Percentiles rank a stretch among this genome's conserved stretches.
phyloP scores from a whole-genome alignment of 2,888 invertebrate species.

The Mactromeris polynyma region DNA sequence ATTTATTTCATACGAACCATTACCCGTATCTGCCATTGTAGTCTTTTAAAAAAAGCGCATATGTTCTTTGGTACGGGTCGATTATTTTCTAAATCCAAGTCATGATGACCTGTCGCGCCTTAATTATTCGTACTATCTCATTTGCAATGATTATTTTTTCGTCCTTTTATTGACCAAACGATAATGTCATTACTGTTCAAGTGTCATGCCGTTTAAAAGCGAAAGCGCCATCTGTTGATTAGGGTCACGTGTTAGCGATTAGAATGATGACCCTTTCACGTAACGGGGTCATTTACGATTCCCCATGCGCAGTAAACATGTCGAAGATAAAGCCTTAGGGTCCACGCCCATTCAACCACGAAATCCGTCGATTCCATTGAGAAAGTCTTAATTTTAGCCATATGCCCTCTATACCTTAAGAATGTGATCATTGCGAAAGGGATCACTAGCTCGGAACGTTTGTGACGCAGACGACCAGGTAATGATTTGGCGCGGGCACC shows the following conservation, averaged over 20 bases:
- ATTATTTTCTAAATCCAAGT: constrained; percentile 10
- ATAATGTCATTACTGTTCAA: constrained; percentile 50
- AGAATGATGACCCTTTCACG: constrained; percentile 61
- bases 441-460: not conserved
- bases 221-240: constrained; percentile 56
- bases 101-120: constrained; percentile 25
- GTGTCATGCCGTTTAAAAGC: constrained; percentile 40
- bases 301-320: constrained; percentile 31
- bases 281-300: constrained; percentile 49
- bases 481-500: constrained; percentile 47
- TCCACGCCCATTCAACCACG: constrained; percentile 24
- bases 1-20: constrained; percentile 29
- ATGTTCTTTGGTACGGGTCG: constrained; percentile 34
- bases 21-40: constrained; percentile 29
- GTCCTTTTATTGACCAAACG: constrained; percentile 22
- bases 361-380: constrained; percentile 22
- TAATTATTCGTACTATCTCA: constrained; percentile 27
- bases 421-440: constrained; percentile 10
- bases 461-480: constrained; percentile 38
- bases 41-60: constrained; percentile 47
- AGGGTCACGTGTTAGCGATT: constrained; percentile 55
- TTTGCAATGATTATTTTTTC: constrained; percentile 34
- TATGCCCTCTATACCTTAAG: constrained; percentile 23
- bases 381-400: constrained; percentile 37
- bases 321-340: constrained; percentile 27